A percentile compares a stretch with the other conserved stretches of the same genome.
Conservation (phyloP, 1,140 invertebrate genomes). For the Parapsyche elsis region DNA sequence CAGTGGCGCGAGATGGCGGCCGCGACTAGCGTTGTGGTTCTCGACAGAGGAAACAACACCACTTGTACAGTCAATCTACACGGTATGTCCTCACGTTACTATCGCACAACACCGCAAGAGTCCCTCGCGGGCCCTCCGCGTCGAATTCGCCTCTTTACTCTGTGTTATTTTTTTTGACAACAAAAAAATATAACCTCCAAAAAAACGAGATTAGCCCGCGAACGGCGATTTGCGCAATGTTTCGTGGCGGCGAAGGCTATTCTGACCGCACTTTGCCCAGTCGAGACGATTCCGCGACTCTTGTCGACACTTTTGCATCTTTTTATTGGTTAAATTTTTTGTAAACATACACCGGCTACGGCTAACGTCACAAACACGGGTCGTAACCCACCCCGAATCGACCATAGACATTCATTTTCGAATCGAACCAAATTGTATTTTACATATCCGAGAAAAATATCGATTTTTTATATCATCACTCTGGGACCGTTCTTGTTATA, state of each 20-base stretch:
- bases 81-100: constrained; percentile 71
- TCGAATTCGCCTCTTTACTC: not conserved
- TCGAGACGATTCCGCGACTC: not conserved
- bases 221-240: not conserved
- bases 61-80: constrained; percentile 95
- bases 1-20: constrained; percentile 74
- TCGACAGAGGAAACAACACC: constrained; percentile 94
- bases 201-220: constrained; percentile 40
- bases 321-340: not conserved
- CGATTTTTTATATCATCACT: too few relatives aligned
- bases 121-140: not conserved
- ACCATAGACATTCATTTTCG: not conserved
- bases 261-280: not conserved
- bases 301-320: not conserved
- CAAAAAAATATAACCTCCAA: constrained; percentile 56
- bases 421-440: not conserved
- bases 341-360: not conserved
- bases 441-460: too few relatives aligned
- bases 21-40: constrained; percentile 90
- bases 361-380: not conserved
- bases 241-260: not conserved
- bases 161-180: constrained; percentile 47
- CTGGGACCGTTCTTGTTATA: too few relatives aligned
- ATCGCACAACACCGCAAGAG: too few relatives aligned
- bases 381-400: not conserved